Conservation (phyloP, 2,888 invertebrate genomes). For the Cheilosia scutellata region DNA sequence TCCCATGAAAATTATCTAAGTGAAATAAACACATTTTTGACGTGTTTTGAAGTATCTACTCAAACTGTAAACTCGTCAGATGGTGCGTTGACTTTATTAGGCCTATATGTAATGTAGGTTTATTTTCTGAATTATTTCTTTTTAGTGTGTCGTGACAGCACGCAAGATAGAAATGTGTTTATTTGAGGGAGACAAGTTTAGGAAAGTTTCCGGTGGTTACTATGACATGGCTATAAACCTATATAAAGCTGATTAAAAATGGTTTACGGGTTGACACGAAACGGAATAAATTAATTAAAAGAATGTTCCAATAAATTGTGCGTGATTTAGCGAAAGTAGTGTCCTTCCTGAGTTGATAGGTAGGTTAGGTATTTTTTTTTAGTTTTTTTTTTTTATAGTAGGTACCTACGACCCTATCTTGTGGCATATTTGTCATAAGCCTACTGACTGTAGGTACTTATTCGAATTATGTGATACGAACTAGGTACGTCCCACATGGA, state of each 20-base stretch:
- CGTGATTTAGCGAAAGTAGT: neutral
- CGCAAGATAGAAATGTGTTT: constrained; percentile 15
- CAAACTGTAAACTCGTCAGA: constrained; percentile 7
- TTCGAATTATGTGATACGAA: no score
- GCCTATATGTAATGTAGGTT: constrained; percentile 3
- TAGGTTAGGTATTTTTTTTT: neutral
- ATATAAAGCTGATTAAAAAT: constrained; percentile 19
- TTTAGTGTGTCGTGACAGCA: constrained; percentile 18
- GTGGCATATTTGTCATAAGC: no score
- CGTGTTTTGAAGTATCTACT: constrained; percentile 1
- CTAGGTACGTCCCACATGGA: no score
- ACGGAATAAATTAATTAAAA: neutral
- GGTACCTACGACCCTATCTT: no score
- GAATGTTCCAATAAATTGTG: neutral
- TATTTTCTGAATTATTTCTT: constrained; percentile 2
- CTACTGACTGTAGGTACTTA: no score
- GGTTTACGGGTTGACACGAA: neutral
- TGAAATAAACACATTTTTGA: constrained; percentile 7
- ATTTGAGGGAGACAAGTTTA: neutral
- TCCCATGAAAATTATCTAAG: neutral
- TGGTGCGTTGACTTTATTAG: neutral
- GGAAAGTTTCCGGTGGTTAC: neutral
- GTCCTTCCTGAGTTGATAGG: neutral
- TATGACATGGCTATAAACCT: constrained; percentile 5
- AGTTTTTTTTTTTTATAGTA: no score